These are phyloP conservation scores for Cygnus olor DNA, from an alignment of 2,797 vertebrate genomes.

Conservation along the genomic window DNA sequence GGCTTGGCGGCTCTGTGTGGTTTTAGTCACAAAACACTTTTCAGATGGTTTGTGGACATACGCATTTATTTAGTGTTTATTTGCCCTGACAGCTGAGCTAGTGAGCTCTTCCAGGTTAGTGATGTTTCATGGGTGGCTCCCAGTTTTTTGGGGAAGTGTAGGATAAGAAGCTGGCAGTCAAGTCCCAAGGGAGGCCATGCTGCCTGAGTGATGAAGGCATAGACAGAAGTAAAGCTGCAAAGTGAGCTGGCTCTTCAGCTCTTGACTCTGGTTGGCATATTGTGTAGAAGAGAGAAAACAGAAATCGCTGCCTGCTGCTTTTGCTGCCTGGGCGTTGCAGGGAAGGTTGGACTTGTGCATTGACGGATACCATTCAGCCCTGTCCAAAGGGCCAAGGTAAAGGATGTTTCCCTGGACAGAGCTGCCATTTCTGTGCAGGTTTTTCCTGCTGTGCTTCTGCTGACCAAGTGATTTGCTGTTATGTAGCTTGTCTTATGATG, in stretches of 20 bases:
- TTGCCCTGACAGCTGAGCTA: not conserved
- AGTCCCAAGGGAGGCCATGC: not conserved
- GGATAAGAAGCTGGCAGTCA: not conserved
- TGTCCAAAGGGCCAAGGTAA: not conserved
- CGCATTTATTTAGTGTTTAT: not conserved
- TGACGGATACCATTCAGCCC: not conserved
- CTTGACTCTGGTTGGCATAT: not conserved
- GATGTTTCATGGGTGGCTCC: not conserved
- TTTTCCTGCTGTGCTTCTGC: not conserved
- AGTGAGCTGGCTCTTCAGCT: not conserved
- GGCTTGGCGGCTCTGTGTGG: fast-evolving
- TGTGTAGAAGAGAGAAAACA: not conserved
- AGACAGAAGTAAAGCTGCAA: not conserved
- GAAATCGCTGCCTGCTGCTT: not conserved
- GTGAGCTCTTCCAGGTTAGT: not conserved
- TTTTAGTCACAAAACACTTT: not conserved
- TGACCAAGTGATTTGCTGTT: not conserved
- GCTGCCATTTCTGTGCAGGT: not conserved
- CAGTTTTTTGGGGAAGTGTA: not conserved
- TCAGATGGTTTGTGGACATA: not conserved
- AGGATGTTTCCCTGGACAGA: not conserved
- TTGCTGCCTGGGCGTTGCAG: not conserved
- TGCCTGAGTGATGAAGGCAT: fast-evolving
- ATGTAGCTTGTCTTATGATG: not conserved
- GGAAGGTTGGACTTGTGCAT: not conserved